Evolutionary conservation across 2,113 vertebrate genomes (phyloP).

Genomic region (chimpanzee (Pan troglodytes)): NHGRI_mPanTro3-v2.1_pri NC_072403.2:131856001-131856500

Average conservation of each 20-base stretch:
- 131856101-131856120: background rate
- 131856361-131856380: background rate
- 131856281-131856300: no score
- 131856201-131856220: background rate
- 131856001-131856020: background rate
- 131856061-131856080: background rate
- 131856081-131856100: background rate
- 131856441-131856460: background rate
- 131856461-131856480: background rate
- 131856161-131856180: background rate
- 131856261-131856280: background rate
- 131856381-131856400: background rate
- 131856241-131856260: background rate
- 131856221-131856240: background rate
- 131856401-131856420: background rate
- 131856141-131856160: background rate
- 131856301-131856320: background rate
- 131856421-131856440: background rate
- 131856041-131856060: background rate
- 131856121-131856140: background rate
- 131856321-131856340: background rate
- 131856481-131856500: background rate
- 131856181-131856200: background rate
- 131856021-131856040: background rate
- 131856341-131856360: background rate